Percentiles rank a stretch among this genome's conserved stretches.
These are phyloP conservation scores for Pollenia labialis DNA, from an alignment of 2,888 invertebrate genomes.

Conservation along the genomic window DNA sequence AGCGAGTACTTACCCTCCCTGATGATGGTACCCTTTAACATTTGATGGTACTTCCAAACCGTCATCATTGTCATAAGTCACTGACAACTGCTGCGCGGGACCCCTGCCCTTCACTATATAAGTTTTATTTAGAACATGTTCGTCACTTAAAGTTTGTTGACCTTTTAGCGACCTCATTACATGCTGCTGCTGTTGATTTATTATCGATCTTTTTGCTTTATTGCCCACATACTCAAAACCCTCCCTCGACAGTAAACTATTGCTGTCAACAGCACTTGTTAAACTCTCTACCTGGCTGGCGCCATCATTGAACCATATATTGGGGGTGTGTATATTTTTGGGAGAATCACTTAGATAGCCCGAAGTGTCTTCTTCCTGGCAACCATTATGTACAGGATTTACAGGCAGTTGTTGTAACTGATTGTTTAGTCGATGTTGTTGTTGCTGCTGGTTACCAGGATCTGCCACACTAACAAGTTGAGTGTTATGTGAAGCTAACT, in stretches of 20 bases:
- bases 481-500: slow-evolving; percentile 51
- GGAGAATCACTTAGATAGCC: slow-evolving; percentile 92
- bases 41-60: slow-evolving; percentile 32
- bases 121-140: slow-evolving; percentile 74
- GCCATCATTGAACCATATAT: slow-evolving; percentile 84
- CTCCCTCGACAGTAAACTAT: slow-evolving; percentile 74
- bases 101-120: slow-evolving; percentile 77
- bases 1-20: slow-evolving; percentile 56
- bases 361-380: slow-evolving; percentile 90
- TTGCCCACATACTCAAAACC: slow-evolving; percentile 67
- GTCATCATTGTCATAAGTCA: slow-evolving; percentile 63
- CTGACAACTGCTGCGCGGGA: slow-evolving; percentile 42
- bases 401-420: slow-evolving; percentile 76
- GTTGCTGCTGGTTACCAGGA: slow-evolving; percentile 70
- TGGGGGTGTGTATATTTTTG: slow-evolving; percentile 85
- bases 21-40: slow-evolving; percentile 43
- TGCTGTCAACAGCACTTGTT: slow-evolving; percentile 76
- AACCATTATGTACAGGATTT: slow-evolving; percentile 78
- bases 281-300: slow-evolving; percentile 80
- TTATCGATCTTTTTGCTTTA: slow-evolving; percentile 77
- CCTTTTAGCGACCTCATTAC: slow-evolving; percentile 56
- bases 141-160: slow-evolving; percentile 72
- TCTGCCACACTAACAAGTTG: slow-evolving; percentile 63
- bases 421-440: slow-evolving; percentile 77
- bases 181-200: slow-evolving; percentile 63